Percentiles rank a stretch among this genome's conserved stretches.
phyloP scores from a whole-genome alignment of 2,113 vertebrate genomes.

The Speoplatyrhinus poulsoni region DNA sequence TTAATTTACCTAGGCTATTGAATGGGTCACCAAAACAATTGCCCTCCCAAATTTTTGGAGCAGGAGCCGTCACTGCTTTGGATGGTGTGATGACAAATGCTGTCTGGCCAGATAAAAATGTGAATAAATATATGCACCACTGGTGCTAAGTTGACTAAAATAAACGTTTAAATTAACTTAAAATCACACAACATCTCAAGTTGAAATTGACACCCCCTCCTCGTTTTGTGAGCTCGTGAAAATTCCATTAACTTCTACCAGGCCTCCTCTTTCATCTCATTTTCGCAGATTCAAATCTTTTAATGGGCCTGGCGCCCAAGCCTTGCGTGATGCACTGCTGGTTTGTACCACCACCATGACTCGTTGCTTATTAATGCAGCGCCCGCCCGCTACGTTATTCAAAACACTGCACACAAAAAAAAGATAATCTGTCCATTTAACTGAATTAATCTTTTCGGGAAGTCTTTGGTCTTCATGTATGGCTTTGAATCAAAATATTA shows the following conservation, averaged over 20 bases:
- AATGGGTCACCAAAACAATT: too few species aligned
- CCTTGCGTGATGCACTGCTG: constrained; percentile 17
- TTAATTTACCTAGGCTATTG: too few species aligned
- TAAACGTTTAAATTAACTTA: constrained; percentile 56
- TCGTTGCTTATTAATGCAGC: constrained; percentile 43
- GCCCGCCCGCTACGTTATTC: neutral
- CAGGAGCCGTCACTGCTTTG: too few species aligned
- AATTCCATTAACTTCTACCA: constrained; percentile 61
- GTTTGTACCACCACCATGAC: constrained; percentile 38
- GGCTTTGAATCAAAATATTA: too few species aligned
- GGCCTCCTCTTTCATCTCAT: constrained; percentile 48
- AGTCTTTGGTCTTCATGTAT: too few species aligned
- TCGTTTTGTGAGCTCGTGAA: constrained; percentile 56
- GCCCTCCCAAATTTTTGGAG: too few species aligned
- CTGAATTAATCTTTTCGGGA: neutral
- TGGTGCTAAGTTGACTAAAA: constrained; percentile 36
- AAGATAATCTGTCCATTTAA: constrained; percentile 3
- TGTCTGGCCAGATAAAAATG: neutral
- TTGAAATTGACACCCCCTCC: constrained; percentile 53
- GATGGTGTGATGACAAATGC: constrained; percentile 1
- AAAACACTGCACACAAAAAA: constrained; percentile 8
- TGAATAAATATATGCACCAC: constrained; percentile 24
- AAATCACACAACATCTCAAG: constrained; percentile 40
- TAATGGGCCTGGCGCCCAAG: constrained; percentile 57
- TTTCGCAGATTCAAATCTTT: constrained; percentile 64